Base-by-base conservation (phyloP, 2,113 vertebrate species). In the Notarius quadriscutis region DNA sequence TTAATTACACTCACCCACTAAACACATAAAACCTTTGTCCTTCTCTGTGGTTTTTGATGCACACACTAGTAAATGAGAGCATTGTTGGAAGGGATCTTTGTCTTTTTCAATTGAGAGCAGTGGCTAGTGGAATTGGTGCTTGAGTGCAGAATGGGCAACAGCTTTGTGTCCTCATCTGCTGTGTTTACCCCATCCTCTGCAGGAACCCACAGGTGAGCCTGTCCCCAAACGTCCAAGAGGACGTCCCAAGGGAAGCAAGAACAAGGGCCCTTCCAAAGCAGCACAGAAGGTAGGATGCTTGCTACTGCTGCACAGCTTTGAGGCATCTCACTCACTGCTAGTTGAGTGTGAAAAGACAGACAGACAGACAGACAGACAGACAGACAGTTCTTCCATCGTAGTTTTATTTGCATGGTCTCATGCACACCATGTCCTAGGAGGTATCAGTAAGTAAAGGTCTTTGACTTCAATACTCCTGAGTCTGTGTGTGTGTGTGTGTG, bases 161-260 rank as follows among this genome's bases (percentile, higher is more conserved):
- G 72, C 77, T 90, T 91, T 91, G 90, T 92, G 87, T 91, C 89
- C 87, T 91, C 65, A 91, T 81, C 71, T 87, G 85, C 86, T 87
- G 85, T 87, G 85, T 89, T 91, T 89, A 89, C 89, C 89, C 86
- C 51, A 63, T 86, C 65, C 79, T 82, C 78, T 27, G 79, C 95
- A 99, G 97, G 97, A 98, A 93, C 96, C 97, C 91, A 95, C 95
- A 65, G 97, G 97, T 93, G 97, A 98, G 92, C 97, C 97, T 87
- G 97, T 96, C 95, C 97, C 97, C 93, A 99, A 99, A 96, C 96
- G 97, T 95, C 97, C 97, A 89, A 96, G 97, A 94, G 97, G 97
- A 94, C 96, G 97, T 94, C 97, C 97, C 86, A 99, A 98, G 96
- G 97, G 97, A 95, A 99, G 97, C 95, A 99, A 99, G 95, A 99